Evolutionary conservation across 1,140 invertebrate species (phyloP), one percentile per base, ranked within the genome.

Genomic region (Temnothorax nylanderi): DNA sequence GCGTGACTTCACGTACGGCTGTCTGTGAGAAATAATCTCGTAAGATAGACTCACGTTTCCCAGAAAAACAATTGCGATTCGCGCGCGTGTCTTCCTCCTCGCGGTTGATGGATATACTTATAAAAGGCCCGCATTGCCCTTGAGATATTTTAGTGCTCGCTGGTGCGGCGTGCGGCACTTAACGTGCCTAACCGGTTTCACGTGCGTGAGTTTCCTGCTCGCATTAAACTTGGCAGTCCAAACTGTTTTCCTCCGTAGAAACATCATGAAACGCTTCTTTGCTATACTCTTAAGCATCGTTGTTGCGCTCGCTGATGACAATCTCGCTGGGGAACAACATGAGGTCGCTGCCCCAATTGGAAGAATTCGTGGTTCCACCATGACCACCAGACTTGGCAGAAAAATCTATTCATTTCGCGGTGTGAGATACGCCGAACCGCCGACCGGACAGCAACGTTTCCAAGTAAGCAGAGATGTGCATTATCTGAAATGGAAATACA

Each of bases 361-460:
- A 0, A 93, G 89, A 84, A 92, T 96, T 69, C 93, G 93, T 76
- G 96, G 96, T 18, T 94, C 94, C 5, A 78, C 92, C 32, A 89
- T 95, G 72, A 93, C 82, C 11, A 93, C 94, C 21, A 92, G 95
- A 87, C 88, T 95, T 1, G 96, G 96, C 6, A 96, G 95, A 76
- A 94, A 92, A 11, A 97, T 97, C 89, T 96, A 96, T 90, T 95
- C 97, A 18, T 97, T 97, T 86, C 96, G 96, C 11, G 97, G 97
- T 2, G 95, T 97, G 2, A 96, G 96, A 56, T 97, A 97, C 88
- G 97, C 96, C 0, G 95, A 97, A 90, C 94, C 97, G 8, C 97
- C 97, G 0, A 88, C 96, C 0, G 96, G 96, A 18, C 93, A 96
- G 54, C 91, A 96, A 8, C 94, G 97, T 67, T 97, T 97, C 85